Conservation (phyloP, 2,888 invertebrate species). For the Dynastes maya region DNA sequence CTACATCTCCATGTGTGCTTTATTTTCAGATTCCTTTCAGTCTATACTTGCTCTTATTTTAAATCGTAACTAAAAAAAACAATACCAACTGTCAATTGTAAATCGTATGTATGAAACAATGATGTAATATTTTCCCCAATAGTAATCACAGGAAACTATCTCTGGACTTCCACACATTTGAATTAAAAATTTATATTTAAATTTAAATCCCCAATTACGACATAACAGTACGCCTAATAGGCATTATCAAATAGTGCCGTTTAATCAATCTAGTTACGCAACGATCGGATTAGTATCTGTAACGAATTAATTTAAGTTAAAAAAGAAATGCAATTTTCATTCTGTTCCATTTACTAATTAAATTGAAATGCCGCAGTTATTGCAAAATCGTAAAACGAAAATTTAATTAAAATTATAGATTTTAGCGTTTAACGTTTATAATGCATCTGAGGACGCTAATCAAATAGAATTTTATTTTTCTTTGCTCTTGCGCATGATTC, state of each 20-base stretch:
- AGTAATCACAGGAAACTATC: no score
- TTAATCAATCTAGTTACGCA: background rate
- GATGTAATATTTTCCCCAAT: no score
- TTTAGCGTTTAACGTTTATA: background rate
- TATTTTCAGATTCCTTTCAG: no score
- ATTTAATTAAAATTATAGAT: constrained; percentile 28
- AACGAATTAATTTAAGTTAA: constrained; percentile 3
- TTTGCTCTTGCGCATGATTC: no score
- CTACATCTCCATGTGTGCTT: no score
- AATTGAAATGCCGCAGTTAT: constrained; percentile 11
- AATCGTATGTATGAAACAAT: no score
- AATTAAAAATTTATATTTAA: background rate
- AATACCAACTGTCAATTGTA: no score
- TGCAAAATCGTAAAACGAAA: constrained; percentile 24
- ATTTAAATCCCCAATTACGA: background rate
- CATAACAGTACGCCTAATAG: background rate
- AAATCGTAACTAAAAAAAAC: no score
- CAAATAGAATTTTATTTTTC: background rate
- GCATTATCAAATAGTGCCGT: background rate
- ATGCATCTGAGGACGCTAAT: background rate
- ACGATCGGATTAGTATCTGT: constrained; percentile 10
- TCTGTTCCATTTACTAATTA: constrained; percentile 22
- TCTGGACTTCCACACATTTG: no score
- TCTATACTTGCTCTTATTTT: no score
- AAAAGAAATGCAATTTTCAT: constrained; percentile 24